Percentiles rank a stretch among this genome's conserved stretches.
phyloP scores from a whole-genome alignment of 2,888 invertebrate genomes.

The Elgonia sp. region DNA sequence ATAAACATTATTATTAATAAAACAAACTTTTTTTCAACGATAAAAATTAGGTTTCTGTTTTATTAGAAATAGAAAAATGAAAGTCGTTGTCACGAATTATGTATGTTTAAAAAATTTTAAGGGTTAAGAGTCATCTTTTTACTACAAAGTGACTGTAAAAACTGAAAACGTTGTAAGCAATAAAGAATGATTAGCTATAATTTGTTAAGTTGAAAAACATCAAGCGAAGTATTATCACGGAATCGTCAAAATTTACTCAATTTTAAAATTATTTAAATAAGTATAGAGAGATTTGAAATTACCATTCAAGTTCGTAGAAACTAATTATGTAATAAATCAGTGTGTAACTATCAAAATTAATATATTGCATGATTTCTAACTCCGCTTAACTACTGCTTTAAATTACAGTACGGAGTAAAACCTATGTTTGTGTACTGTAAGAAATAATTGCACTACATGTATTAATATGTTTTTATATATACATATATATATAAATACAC shows the following conservation, averaged over 20 bases:
- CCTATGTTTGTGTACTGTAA: constrained; percentile 52
- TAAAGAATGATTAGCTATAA: constrained; percentile 50
- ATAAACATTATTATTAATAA: too few relatives aligned
- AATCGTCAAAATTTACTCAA: constrained; percentile 55
- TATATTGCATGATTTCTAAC: constrained; percentile 68
- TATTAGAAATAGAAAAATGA: too few relatives aligned
- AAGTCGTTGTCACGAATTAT: too few relatives aligned
- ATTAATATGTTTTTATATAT: constrained; percentile 12
- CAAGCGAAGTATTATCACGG: constrained; percentile 34
- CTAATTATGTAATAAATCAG: constrained; percentile 71
- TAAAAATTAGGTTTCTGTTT: too few relatives aligned
- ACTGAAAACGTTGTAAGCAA: constrained; percentile 5
- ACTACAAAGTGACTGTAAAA: not conserved
- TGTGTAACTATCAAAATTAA: constrained; percentile 69
- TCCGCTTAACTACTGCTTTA: constrained; percentile 58
- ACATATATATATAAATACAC: not conserved
- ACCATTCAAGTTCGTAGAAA: constrained; percentile 64
- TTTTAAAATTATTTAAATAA: constrained; percentile 71
- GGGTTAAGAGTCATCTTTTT: too few relatives aligned
- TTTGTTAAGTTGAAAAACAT: constrained; percentile 45
- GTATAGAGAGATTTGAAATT: constrained; percentile 52
- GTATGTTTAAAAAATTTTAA: too few relatives aligned
- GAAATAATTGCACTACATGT: constrained; percentile 45
- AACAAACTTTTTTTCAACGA: too few relatives aligned
- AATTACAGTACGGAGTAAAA: constrained; percentile 59